These are phyloP conservation scores for Crenuchus spilurus DNA, from an alignment of 2,797 vertebrate genomes.

Conservation along the genomic window DNA sequence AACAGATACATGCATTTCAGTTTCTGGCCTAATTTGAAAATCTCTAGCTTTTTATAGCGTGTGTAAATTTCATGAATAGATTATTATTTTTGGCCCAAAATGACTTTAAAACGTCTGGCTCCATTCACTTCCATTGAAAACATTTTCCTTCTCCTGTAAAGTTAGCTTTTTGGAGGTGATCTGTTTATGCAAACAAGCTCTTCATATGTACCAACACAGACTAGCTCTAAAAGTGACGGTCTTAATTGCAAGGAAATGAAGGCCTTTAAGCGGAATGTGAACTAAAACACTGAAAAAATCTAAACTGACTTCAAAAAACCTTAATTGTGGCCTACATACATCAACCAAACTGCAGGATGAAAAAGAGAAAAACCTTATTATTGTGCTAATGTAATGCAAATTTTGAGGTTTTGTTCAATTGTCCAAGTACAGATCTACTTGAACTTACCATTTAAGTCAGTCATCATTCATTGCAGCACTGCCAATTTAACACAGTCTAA, in stretches of 20 bases:
- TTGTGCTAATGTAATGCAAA: neutral
- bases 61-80: too few relatives aligned
- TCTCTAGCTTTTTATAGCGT: too few relatives aligned
- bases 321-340: neutral
- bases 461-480: neutral
- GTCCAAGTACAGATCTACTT: neutral
- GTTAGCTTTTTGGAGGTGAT: too few relatives aligned
- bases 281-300: constrained; percentile 44
- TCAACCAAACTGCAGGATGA: neutral
- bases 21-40: too few relatives aligned
- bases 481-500: neutral
- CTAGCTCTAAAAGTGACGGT: neutral
- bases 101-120: too few relatives aligned
- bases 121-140: neutral
- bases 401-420: neutral
- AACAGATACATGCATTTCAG: too few relatives aligned
- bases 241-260: neutral
- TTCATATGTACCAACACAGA: neutral
- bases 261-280: constrained; percentile 71
- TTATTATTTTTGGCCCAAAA: too few relatives aligned
- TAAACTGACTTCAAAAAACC: neutral
- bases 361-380: neutral
- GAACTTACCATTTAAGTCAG: neutral
- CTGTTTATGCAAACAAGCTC: neutral
- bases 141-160: too few relatives aligned